Percentiles rank a stretch among this genome's conserved stretches.
phyloP scores from a whole-genome alignment of 2,113 vertebrate species.

The Lepus europaeus region DNA sequence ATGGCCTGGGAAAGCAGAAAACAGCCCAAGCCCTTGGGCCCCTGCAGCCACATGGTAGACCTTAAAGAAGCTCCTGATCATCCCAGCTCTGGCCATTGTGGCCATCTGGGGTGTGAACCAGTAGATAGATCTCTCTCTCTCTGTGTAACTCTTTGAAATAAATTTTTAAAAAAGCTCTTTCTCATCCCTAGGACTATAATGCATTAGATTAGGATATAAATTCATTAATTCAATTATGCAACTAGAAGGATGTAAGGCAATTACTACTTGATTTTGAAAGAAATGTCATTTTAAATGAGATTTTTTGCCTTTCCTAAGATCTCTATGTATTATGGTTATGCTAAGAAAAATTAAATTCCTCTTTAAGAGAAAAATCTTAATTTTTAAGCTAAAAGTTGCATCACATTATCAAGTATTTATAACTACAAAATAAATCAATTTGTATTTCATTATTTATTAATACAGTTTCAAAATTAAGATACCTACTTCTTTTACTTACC shows the following conservation, averaged over 20 bases:
- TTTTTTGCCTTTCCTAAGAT: neutral
- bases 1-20: no score
- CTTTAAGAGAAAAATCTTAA: slow-evolving; percentile 23
- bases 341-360: neutral
- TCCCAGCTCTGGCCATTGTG: no score
- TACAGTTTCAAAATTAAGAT: slow-evolving; percentile 46
- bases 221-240: neutral
- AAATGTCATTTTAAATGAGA: slow-evolving; percentile 30
- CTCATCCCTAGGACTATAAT: neutral
- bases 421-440: neutral
- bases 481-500: slow-evolving; percentile 46
- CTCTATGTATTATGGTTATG: neutral
- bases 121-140: no score
- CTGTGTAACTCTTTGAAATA: no score
- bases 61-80: no score
- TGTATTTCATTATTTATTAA: slow-evolving; percentile 30
- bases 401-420: slow-evolving; percentile 30
- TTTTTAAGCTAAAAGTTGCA: slow-evolving; percentile 37
- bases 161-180: neutral
- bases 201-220: slow-evolving; percentile 12
- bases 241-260: neutral
- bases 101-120: no score
- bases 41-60: no score
- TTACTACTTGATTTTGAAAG: neutral
- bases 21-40: no score